Conservation (phyloP, 2,888 invertebrate genomes). For the Drosophila diplacantha region DNA sequence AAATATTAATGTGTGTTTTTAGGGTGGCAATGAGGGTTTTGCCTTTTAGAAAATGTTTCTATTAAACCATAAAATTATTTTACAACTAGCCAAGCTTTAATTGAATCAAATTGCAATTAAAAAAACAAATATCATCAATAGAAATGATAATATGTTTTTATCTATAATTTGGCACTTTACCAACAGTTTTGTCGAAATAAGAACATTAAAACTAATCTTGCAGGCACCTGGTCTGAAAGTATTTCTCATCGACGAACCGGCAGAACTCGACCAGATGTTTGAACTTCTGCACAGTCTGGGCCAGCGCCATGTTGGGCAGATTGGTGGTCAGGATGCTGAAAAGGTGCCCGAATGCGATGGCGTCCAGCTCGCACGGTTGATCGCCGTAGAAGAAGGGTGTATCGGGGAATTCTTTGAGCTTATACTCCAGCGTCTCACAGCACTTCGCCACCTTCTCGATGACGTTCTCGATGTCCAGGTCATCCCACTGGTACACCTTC, state of each 20-base stretch:
- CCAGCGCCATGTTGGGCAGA: constrained; percentile 88
- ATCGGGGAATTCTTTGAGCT: constrained; percentile 84
- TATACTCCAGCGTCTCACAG: constrained; percentile 90
- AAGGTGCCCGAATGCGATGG: constrained; percentile 97
- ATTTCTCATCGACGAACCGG: constrained; percentile 88
- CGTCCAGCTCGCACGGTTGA: constrained; percentile 95
- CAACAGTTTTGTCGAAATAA: constrained; percentile 2
- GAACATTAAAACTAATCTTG: constrained; percentile 15
- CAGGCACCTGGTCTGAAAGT: constrained; percentile 79
- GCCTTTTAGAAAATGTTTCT: neutral
- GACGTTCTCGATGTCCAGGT: constrained; percentile 88
- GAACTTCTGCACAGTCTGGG: constrained; percentile 87
- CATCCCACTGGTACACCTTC: constrained; percentile 88
- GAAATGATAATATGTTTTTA: constrained; percentile 2
- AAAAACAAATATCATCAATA: neutral
- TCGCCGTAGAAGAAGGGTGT: constrained; percentile 87
- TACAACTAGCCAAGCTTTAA: neutral
- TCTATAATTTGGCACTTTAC: constrained; percentile 11
- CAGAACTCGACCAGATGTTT: constrained; percentile 89
- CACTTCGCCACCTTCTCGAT: constrained; percentile 85
- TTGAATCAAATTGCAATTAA: neutral
- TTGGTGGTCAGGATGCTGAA: constrained; percentile 95
- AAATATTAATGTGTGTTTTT: neutral
- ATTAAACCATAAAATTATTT: neutral
- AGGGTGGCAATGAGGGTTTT: neutral